phyloP scores from a whole-genome alignment of 2,797 vertebrate genomes.

The Sebastes kiyomatsui region DNA sequence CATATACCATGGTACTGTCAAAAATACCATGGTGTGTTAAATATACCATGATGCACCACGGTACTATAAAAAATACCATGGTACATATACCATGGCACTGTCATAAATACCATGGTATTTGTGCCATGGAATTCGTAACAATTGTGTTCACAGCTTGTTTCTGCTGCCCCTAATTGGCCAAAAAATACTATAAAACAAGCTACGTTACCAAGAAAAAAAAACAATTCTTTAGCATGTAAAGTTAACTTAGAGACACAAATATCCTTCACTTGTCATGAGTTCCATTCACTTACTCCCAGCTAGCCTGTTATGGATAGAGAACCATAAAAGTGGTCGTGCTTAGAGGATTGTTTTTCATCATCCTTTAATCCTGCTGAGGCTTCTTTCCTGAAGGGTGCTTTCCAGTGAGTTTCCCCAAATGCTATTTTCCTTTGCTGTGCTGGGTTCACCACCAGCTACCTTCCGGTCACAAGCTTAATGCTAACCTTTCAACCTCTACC shows the following conservation, averaged over 20 bases:
- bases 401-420: constrained; percentile 27
- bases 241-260: neutral
- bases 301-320: neutral
- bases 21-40: too few species aligned
- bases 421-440: constrained; percentile 3
- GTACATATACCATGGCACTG: too few species aligned
- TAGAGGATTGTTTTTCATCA: constrained; percentile 1
- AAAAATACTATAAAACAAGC: neutral
- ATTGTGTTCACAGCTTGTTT: neutral
- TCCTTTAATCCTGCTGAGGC: constrained; percentile 10
- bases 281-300: neutral
- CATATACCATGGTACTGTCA: too few species aligned
- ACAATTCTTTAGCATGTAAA: neutral
- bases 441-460: constrained; percentile 8
- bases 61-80: too few species aligned
- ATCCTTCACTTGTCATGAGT: neutral
- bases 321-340: neutral
- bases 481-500: constrained; percentile 28
- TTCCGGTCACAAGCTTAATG: constrained; percentile 11
- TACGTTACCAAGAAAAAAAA: neutral
- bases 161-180: neutral
- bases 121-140: too few species aligned
- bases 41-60: too few species aligned
- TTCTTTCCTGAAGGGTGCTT: constrained; percentile 18
- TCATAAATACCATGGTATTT: too few species aligned